phyloP scores from a whole-genome alignment of 1,140 invertebrate genomes.

The Formica exsecta region DNA sequence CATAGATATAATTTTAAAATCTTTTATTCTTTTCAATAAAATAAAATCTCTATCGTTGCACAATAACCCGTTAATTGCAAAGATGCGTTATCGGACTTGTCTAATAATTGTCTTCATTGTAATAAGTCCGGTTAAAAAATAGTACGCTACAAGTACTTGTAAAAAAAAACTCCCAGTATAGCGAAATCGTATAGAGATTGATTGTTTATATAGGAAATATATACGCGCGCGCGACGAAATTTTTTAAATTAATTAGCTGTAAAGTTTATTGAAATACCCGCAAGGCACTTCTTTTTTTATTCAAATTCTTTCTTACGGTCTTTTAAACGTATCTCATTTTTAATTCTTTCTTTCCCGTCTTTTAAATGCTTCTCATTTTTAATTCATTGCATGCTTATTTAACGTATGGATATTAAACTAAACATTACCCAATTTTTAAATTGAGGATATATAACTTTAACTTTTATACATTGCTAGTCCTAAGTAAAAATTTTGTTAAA shows the following conservation, averaged over 20 bases:
- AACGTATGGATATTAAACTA: neutral
- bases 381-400: neutral
- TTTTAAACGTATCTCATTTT: neutral
- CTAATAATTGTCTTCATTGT: neutral
- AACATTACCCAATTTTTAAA: neutral
- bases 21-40: too few species aligned
- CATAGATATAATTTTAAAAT: too few species aligned
- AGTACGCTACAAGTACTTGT: neutral
- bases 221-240: too few species aligned
- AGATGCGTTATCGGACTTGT: neutral
- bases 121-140: neutral
- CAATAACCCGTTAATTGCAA: constrained; percentile 1
- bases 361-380: neutral
- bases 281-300: neutral
- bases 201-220: neutral
- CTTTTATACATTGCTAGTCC: neutral
- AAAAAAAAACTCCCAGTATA: neutral
- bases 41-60: neutral
- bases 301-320: neutral
- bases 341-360: neutral
- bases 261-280: neutral
- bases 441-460: neutral
- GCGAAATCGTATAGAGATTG: neutral
- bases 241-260: neutral
- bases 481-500: constrained; percentile 15